Evolutionary conservation across 2,888 invertebrate genomes (phyloP).

Genomic region (Danaus chrysippus): DNA sequence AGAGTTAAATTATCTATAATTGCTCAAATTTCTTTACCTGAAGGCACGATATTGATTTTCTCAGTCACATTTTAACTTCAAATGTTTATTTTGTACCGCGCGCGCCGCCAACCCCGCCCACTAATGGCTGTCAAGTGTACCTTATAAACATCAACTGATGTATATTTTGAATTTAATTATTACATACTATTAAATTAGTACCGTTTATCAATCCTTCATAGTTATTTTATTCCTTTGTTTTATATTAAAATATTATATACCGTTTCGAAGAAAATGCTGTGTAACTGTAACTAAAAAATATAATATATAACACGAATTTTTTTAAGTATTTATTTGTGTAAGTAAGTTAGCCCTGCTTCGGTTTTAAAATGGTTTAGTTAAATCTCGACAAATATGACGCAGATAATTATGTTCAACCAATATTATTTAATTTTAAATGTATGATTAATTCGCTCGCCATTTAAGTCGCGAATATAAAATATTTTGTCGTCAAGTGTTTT

Average conservation of each 20-base stretch:
- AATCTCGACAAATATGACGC: no score
- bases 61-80: slow-evolving; percentile 40
- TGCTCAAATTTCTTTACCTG: slow-evolving; percentile 9
- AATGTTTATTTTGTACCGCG: slow-evolving; percentile 58
- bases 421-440: background rate
- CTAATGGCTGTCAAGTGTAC: slow-evolving; percentile 54
- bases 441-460: background rate
- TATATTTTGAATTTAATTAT: slow-evolving; percentile 4
- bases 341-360: no score
- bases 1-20: no score
- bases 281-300: background rate
- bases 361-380: no score
- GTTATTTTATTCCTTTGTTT: background rate
- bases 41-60: slow-evolving; percentile 39
- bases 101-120: slow-evolving; percentile 62
- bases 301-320: background rate
- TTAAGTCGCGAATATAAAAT: slow-evolving; percentile 4
- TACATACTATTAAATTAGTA: slow-evolving; percentile 2
- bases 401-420: background rate
- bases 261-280: background rate
- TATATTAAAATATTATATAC: background rate
- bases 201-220: background rate
- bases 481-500: slow-evolving; percentile 22
- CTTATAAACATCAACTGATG: slow-evolving; percentile 5
- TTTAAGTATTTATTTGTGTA: no score